Base-by-base conservation (phyloP, 2,888 invertebrate genomes). In the Alentia gelatinosa region DNA sequence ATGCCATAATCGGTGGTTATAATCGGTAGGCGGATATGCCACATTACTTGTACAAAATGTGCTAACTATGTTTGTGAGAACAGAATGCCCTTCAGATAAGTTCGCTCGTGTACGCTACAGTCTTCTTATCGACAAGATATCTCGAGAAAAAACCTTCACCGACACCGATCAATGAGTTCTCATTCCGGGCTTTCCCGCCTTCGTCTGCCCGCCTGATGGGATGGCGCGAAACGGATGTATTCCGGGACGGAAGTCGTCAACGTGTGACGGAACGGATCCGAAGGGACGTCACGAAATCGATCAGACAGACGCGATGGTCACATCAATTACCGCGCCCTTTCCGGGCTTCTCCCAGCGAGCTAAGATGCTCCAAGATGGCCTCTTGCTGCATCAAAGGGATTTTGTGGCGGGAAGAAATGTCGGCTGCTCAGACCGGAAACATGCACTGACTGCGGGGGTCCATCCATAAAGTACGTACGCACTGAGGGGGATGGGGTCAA, bases 241-340 rank as follows among this genome's bases (percentile, higher is more conserved):
- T 5, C 39, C n/a, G 79, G 37, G 79, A 79, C 79, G 37, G 79
- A 35, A 37, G 37, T 79, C 79, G 79, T 79, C 79, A 79, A 1
- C 79, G 39, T 35, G 79, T 37, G 79, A 79, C 79, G 79, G 35
- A 79, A 39, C 79, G 79, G 79, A 39, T 39, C 79, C 79, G 37
- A 37, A 1, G 79, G 37, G 79, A 79, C 37, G 37, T 12, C n/a
- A 35, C 7, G n/a, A 23, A 15, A 79, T 79, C 79, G 79, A 79
- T 79, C 23, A 19, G 79, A 37, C 37, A 7, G 79, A 23, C 37
- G 79, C 37, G 3, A 79, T 79, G 79, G 39, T 4, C 9, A 39
- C 37, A 5, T 15, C 23, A 1, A 35, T 79, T 79, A 79, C 79
- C 39, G 37, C 37, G 37, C 79, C 33, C 26, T n/a, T n/a, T n/a